These are phyloP conservation scores for Drosophila eugracilis DNA, from an alignment of 1,140 invertebrate genomes.

Conservation along the genomic window DNA sequence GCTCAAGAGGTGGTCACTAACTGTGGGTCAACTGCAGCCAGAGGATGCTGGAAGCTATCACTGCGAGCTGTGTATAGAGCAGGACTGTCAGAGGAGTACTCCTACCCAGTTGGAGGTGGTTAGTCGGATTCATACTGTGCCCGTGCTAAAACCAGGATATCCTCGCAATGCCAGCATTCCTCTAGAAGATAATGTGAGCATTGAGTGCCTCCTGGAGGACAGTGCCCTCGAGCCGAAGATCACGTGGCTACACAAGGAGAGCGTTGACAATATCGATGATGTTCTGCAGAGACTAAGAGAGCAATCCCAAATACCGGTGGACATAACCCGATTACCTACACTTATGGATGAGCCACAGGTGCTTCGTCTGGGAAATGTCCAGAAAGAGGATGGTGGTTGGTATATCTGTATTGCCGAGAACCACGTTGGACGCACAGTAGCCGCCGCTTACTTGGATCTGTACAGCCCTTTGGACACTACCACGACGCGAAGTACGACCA, in stretches of 20 bases:
- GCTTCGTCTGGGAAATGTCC: slow-evolving; percentile 92
- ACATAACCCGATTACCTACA: slow-evolving; percentile 10
- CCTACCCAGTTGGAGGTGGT: slow-evolving; percentile 68
- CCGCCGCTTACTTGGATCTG: slow-evolving; percentile 90
- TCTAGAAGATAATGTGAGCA: slow-evolving; percentile 88
- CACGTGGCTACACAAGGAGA: slow-evolving; percentile 86
- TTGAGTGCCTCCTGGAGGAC: slow-evolving; percentile 88
- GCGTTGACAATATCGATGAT: slow-evolving; percentile 17
- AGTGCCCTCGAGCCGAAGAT: slow-evolving; percentile 91
- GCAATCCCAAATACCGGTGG: not conserved
- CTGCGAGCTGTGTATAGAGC: slow-evolving; percentile 91
- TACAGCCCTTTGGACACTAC: slow-evolving; percentile 3
- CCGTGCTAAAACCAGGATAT: slow-evolving; percentile 91
- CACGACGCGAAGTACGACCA: slow-evolving; percentile 3
- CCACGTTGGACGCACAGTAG: slow-evolving; percentile 90
- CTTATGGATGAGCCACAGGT: slow-evolving; percentile 86
- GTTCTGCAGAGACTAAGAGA: slow-evolving; percentile 24
- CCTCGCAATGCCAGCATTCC: slow-evolving; percentile 91
- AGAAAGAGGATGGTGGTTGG: slow-evolving; percentile 94
- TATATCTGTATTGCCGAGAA: slow-evolving; percentile 97
- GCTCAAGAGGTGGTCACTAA: slow-evolving; percentile 88
- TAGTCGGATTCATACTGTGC: slow-evolving; percentile 89
- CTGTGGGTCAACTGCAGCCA: slow-evolving; percentile 89
- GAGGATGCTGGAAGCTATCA: slow-evolving; percentile 94
- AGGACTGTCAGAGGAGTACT: slow-evolving; percentile 90